Conservation (phyloP, 2,888 invertebrate genomes). For the Hirtodrosophila confusa region DNA sequence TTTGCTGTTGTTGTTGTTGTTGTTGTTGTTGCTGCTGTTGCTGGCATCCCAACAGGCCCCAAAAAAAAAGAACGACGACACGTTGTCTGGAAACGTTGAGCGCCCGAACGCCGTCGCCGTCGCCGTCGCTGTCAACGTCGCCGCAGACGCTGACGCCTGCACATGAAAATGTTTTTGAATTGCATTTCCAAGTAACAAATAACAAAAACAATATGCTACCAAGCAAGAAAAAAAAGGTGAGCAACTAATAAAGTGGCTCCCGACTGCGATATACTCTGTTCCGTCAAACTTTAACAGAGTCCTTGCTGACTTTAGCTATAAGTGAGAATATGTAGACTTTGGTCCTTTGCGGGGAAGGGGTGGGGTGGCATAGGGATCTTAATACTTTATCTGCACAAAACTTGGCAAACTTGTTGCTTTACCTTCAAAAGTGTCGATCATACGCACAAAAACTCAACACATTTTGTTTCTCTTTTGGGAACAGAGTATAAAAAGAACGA, state of each 20-base stretch:
- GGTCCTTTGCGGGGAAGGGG: too few species aligned
- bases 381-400: too few species aligned
- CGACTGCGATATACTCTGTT: too few species aligned
- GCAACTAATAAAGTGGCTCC: too few species aligned
- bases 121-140: slow-evolving; percentile 4
- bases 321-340: too few species aligned
- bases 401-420: too few species aligned
- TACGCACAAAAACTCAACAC: too few species aligned
- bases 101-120: slow-evolving; percentile 28
- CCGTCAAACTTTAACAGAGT: too few species aligned
- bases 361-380: too few species aligned
- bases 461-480: too few species aligned
- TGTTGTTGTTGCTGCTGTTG: slow-evolving; percentile 4
- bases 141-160: slow-evolving; percentile 32
- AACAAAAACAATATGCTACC: slow-evolving; percentile 51
- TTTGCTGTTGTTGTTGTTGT: slow-evolving; percentile 10
- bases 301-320: too few species aligned
- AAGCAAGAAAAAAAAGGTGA: slow-evolving; percentile 27
- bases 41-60: slow-evolving; percentile 49
- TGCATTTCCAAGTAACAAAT: slow-evolving; percentile 78
- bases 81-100: slow-evolving; percentile 51
- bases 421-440: too few species aligned
- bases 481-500: slow-evolving; percentile 21
- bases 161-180: slow-evolving; percentile 69
- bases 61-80: slow-evolving; percentile 44